These are phyloP conservation scores for Diglossa brunneiventris DNA, from an alignment of 2,113 vertebrate genomes.

Conservation along the genomic window DNA sequence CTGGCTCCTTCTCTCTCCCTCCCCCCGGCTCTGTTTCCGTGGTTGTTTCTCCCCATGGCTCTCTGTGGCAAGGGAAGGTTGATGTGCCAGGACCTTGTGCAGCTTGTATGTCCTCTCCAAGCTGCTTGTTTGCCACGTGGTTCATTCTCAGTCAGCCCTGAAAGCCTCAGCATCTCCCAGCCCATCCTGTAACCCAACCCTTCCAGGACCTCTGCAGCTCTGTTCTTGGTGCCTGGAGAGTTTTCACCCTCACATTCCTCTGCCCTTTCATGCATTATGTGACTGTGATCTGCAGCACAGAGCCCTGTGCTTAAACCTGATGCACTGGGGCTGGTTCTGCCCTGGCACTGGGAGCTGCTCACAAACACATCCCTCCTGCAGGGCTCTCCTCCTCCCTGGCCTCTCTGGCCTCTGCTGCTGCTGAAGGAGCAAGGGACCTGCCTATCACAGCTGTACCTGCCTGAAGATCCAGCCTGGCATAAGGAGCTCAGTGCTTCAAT, in stretches of 20 bases:
- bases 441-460: background rate
- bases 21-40: background rate
- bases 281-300: background rate
- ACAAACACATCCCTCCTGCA: background rate
- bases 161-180: background rate
- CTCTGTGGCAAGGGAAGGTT: background rate
- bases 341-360: background rate
- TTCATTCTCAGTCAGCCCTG: background rate
- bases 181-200: background rate
- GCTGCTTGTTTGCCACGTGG: fast-evolving
- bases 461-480: background rate
- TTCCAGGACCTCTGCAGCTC: background rate
- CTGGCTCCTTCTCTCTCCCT: background rate
- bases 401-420: background rate
- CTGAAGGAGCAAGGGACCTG: background rate
- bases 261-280: too few species aligned
- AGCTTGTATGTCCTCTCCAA: background rate
- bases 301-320: background rate
- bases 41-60: background rate
- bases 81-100: fast-evolving
- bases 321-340: background rate
- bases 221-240: background rate
- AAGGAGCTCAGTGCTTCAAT: background rate
- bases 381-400: background rate
- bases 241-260: background rate